A percentile compares a stretch with the other conserved stretches of the same genome.
These are phyloP conservation scores for Zaprionus gabonicus DNA, from an alignment of 1,140 invertebrate genomes.

Conservation along the genomic window DNA sequence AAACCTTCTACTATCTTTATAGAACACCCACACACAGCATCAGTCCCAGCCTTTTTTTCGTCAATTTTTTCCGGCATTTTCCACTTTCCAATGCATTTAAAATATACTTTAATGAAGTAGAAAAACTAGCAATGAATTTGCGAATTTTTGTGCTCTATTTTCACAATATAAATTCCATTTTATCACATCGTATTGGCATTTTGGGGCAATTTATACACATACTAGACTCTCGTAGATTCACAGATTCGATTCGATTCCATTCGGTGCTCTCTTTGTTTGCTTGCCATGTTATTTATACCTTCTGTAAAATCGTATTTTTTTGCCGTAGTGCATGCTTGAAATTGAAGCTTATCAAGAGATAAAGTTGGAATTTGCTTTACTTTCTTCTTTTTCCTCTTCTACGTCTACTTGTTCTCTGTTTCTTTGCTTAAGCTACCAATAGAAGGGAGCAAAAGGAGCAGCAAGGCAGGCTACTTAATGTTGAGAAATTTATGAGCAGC, in stretches of 20 bases:
- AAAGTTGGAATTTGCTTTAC: not conserved
- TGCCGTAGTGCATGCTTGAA: not conserved
- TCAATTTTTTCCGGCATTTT: not conserved
- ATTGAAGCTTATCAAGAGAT: constrained; percentile 27
- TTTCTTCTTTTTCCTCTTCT: not conserved
- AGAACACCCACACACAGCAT: not conserved
- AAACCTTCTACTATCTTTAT: no score
- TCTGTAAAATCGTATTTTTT: constrained; percentile 2
- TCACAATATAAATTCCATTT: not conserved
- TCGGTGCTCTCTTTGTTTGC: not conserved
- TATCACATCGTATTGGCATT: constrained; percentile 2
- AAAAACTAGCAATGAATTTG: not conserved
- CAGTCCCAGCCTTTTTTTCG: not conserved
- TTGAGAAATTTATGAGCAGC: constrained; percentile 56
- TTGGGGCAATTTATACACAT: not conserved
- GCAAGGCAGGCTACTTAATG: constrained; percentile 68
- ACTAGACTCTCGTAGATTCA: not conserved
- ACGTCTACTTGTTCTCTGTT: not conserved
- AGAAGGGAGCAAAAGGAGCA: constrained; percentile 34
- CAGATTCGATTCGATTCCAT: not conserved
- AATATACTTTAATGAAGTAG: not conserved
- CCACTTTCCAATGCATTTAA: not conserved
- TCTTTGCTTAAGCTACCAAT: constrained; percentile 57
- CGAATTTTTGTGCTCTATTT: not conserved
- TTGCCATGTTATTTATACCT: not conserved